These are phyloP conservation scores for Apamea sordens DNA, from an alignment of 2,888 invertebrate genomes.

Conservation along the genomic window DNA sequence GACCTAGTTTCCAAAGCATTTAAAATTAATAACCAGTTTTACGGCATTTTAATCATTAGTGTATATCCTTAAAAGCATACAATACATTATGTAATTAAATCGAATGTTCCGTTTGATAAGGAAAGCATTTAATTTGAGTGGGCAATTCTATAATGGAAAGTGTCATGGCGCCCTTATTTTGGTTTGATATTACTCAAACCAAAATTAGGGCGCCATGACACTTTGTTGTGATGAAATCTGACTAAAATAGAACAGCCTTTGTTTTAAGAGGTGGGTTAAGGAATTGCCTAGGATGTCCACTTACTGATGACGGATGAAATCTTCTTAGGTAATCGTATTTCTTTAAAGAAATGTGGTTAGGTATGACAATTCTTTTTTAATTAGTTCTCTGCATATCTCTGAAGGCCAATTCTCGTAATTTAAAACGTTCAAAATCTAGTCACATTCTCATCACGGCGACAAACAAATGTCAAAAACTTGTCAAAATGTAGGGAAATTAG, in stretches of 20 bases:
- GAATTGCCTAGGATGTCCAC: not conserved
- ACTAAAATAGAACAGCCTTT: constrained; percentile 8
- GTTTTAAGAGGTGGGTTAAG: not conserved
- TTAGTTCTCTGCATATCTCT: not conserved
- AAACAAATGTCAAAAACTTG: too few species aligned
- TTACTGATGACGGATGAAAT: not conserved
- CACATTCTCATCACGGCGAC: too few species aligned
- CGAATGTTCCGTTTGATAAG: constrained; percentile 31
- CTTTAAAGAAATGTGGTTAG: not conserved
- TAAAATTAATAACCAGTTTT: constrained; percentile 7
- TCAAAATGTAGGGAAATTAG: too few species aligned
- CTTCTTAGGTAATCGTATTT: not conserved
- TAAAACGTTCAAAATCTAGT: too few species aligned
- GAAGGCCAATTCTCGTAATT: too few species aligned
- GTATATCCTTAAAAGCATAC: constrained; percentile 39
- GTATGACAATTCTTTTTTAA: not conserved
- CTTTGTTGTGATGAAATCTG: constrained; percentile 30
- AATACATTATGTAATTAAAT: constrained; percentile 55
- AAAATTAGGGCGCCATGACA: too few species aligned
- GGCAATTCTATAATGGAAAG: constrained; percentile 80
- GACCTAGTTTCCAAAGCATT: constrained; percentile 18
- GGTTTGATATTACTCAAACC: not conserved
- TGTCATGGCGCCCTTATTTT: constrained; percentile 72
- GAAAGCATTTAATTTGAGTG: constrained; percentile 57
- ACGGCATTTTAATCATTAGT: constrained; percentile 35